These are phyloP conservation scores for Pseudolycoriella hygida DNA, from an alignment of 2,888 invertebrate genomes.

Conservation along the genomic window DNA sequence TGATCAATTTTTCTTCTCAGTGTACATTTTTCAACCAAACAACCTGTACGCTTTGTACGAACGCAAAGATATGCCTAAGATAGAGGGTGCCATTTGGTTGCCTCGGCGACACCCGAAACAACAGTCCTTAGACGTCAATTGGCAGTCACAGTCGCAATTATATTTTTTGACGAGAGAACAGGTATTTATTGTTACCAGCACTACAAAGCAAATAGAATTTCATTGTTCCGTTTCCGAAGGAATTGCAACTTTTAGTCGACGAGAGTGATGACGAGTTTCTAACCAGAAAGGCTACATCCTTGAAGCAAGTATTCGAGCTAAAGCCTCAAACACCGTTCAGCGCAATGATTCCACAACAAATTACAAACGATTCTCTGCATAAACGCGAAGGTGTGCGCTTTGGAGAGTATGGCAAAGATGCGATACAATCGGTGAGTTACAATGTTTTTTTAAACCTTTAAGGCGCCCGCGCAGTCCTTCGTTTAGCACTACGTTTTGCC, in stretches of 20 bases:
- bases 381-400: too few relatives aligned
- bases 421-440: too few relatives aligned
- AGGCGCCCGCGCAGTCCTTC: too few relatives aligned
- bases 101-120: slow-evolving; percentile 32
- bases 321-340: slow-evolving; percentile 31
- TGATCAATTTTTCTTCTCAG: slow-evolving; percentile 21
- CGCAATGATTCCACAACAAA: slow-evolving; percentile 27
- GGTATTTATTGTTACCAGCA: slow-evolving; percentile 24
- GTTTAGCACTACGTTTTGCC: too few relatives aligned
- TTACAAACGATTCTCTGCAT: slow-evolving; percentile 5
- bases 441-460: too few relatives aligned
- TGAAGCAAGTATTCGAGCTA: slow-evolving; percentile 14
- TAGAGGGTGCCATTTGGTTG: slow-evolving; percentile 35
- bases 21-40: slow-evolving; percentile 43
- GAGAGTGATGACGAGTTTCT: slow-evolving; percentile 26
- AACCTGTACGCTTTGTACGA: slow-evolving; percentile 35
- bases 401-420: too few relatives aligned
- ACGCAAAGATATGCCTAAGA: slow-evolving; percentile 29
- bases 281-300: slow-evolving; percentile 23
- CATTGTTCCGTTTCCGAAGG: slow-evolving; percentile 18
- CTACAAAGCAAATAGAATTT: slow-evolving; percentile 3
- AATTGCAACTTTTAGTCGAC: slow-evolving; percentile 31
- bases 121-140: slow-evolving; percentile 30
- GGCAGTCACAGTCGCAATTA: slow-evolving; percentile 42
- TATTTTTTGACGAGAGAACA: slow-evolving; percentile 41